phyloP scores from a whole-genome alignment of 53 echinoderm and acorn worm species.

The Holothuria leucospilota region DNA sequence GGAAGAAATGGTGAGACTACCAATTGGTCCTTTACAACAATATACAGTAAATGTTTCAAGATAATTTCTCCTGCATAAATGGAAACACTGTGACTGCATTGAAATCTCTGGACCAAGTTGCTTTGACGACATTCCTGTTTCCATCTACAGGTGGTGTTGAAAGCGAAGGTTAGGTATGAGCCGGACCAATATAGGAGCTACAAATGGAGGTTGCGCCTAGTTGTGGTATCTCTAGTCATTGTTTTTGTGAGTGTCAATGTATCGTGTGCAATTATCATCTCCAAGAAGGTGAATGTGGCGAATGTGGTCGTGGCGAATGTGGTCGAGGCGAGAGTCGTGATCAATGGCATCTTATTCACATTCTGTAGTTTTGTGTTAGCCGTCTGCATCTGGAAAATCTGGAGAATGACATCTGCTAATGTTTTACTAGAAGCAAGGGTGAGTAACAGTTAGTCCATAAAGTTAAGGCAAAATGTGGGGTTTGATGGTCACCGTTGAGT shows the following conservation, averaged over 20 bases:
- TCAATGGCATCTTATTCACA: constrained; percentile 85
- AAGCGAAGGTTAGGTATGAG: constrained; percentile 71
- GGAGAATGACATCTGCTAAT: constrained; percentile 89
- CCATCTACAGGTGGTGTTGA: constrained; percentile 76
- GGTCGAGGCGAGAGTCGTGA: constrained; percentile 69
- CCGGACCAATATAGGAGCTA: constrained; percentile 12
- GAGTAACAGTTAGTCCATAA: constrained; percentile 41
- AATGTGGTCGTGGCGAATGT: constrained; percentile 47
- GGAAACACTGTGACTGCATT: no score
- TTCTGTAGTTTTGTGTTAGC: constrained; percentile 71
- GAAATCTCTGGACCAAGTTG: no score
- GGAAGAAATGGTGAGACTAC: no score
- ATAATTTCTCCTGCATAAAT: no score
- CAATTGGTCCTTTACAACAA: no score
- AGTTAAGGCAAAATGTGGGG: no score
- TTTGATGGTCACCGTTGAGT: no score
- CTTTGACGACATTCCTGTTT: no score
- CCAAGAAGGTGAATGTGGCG: constrained; percentile 19
- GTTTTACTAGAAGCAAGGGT: constrained; percentile 94
- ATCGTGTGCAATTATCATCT: constrained; percentile 67
- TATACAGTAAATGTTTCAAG: no score
- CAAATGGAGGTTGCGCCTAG: constrained; percentile 60
- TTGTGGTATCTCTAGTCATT: constrained; percentile 59
- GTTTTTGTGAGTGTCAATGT: constrained; percentile 76
- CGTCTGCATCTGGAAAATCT: constrained; percentile 87